Base-by-base conservation (phyloP, 2,888 invertebrate genomes). In the Salticus scenicus region DNA sequence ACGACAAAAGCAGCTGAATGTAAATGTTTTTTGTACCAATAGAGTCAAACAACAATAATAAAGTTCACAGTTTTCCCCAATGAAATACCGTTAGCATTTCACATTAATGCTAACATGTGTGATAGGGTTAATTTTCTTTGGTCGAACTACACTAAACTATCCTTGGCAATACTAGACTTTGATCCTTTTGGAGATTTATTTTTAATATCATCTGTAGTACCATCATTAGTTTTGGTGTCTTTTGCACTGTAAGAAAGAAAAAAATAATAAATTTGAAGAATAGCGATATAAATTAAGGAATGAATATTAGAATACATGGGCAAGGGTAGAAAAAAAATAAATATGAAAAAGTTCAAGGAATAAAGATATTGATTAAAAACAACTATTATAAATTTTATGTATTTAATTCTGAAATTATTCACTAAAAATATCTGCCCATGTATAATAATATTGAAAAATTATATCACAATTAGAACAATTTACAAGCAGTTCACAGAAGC, bases 91-190 rank as follows among this genome's bases (percentile, higher is more conserved):
- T 79, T 79, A 78, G 77, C 84, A 79, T 71, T 14, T 63, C 7
- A 74, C 57, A 74, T 47, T 47, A 64, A 82, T 82, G 82, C 82
- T 63, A 72, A 85, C 70, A 57, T 41, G 47, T 71, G 71, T 71
- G 71, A 78, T 37, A 75, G 75, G 42, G 70, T 75, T 69, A 57
- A 66, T 64, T 47, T 72, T 80, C 75, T 86, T 75, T 86, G 75
- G 86, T 76, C 80, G 37, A 31, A 91, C 92, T 93, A 95, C 89
- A 97, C 96, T 76, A 96, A 96, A n/a, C 96, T 96, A 91, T 96
- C 96, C 92, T 96, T 96, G 89, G 96, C 95, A 89, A 96, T 95
- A 87, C 96, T 95, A 84, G 96, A 95, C 90, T 95, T 95, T 63
- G 96, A 95, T 64, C 88, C 88, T 78, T 87, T 82, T 27, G 87